Percentiles rank a stretch among this genome's conserved stretches.
Conservation (phyloP, 1,140 invertebrate species). For the Pseudobourletiella spinata region DNA sequence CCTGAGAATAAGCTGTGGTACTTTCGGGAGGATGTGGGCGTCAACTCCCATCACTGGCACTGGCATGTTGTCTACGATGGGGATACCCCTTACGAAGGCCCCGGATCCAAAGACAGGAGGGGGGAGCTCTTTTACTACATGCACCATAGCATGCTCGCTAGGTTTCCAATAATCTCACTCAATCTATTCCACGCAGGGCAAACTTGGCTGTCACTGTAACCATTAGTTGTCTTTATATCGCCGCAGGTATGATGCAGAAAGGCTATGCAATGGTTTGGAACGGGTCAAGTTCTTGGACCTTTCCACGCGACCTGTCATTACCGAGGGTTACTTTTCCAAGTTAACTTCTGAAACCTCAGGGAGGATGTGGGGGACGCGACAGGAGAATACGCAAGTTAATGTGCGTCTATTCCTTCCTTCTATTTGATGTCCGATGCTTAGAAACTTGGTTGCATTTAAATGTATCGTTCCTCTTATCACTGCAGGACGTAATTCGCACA, state of each 20-base stretch:
- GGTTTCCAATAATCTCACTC: too few species aligned
- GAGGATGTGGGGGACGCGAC: slow-evolving; percentile 22
- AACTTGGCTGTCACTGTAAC: too few species aligned
- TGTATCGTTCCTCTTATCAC: too few species aligned
- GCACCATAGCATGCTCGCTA: slow-evolving; percentile 56
- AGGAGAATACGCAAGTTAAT: slow-evolving; percentile 23
- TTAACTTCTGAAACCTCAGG: slow-evolving; percentile 23
- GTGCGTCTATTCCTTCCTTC: too few species aligned
- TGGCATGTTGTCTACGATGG: slow-evolving; percentile 57
- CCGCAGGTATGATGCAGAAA: slow-evolving; percentile 40
- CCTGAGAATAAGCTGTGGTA: slow-evolving; percentile 19
- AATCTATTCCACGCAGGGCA: too few species aligned
- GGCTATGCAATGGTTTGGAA: slow-evolving; percentile 35
- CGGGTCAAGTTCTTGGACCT: slow-evolving; percentile 12
- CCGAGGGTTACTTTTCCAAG: slow-evolving; percentile 36
- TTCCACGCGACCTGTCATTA: neutral
- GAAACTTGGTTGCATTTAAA: too few species aligned
- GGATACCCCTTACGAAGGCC: neutral
- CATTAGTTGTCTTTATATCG: too few species aligned
- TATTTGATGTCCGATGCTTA: too few species aligned
- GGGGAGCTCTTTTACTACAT: slow-evolving; percentile 66
- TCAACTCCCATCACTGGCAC: slow-evolving; percentile 66
- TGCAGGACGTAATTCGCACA: slow-evolving; percentile 2
- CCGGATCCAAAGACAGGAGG: slow-evolving; percentile 49
- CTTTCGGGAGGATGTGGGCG: slow-evolving; percentile 23